Base-by-base conservation (phyloP, 2,113 vertebrate genomes). In the Pygoscelis adeliae region DNA sequence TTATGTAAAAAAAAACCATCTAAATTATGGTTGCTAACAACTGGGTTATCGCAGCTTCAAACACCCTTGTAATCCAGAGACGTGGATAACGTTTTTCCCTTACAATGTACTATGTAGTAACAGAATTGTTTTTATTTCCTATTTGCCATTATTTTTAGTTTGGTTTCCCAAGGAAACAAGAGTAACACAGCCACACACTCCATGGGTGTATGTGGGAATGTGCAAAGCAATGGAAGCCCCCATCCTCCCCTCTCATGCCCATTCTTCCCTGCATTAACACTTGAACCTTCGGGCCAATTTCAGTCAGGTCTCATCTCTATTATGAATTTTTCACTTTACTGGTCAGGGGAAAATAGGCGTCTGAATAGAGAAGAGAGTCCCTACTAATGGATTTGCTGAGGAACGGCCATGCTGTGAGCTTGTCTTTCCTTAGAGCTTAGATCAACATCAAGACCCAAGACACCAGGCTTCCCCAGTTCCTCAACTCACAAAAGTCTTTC, bases 11-110 rank as follows among this genome's bases (percentile, higher is more conserved):
- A 90, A 94, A 84, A 62, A 30, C 91, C 18, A 93, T 95, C 90
- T 89, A 93, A 97, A 97, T 97, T 83, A 97, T 46, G 47, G 53
- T 52, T 94, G 83, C 52, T 84, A 95, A 96, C 88, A 91, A 95
- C 50, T 80, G 65, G 76, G 89, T 94, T 97, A 97, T 91, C 40
- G 0, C 86, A 94, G 81, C 74, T 97, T 96, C 94, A 97, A 85
- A 97, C 85, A 40, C 63, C 47, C 90, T 14, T 71, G 44, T 83
- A 80, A 95, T 50, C 65, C 69, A 77, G 59, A 89, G 89, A 93
- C 1, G 40, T 67, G 94, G 93, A 94, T 65, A 59, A 94, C 38
- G 74, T 65, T 86, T 83, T 89, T 76, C 27, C 32, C 34, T 91
- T 76, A 59, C 29, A 53, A 32, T 21, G 42, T 32, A 29, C 56